Evolutionary conservation across 2,888 invertebrate species (phyloP).

Genomic region (Cyrtodaria siliqua): DNA sequence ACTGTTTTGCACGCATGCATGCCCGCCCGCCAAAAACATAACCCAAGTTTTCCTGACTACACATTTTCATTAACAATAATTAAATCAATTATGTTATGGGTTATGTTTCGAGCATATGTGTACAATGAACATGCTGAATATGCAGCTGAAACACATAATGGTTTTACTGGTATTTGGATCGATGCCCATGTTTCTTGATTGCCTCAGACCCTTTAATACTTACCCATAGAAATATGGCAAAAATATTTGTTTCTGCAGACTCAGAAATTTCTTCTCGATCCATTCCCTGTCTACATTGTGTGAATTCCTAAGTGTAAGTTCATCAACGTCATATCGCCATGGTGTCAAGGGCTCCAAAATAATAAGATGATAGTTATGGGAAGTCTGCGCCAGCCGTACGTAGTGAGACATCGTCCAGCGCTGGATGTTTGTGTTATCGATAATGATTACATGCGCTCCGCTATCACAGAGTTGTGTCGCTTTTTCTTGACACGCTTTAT

Average conservation of each 20-base stretch:
- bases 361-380: conserved; percentile 80
- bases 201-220: no score
- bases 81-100: no score
- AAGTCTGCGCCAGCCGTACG: conserved; percentile 73
- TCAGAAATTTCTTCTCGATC: conserved; percentile 56
- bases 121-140: no score
- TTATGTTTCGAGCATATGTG: no score
- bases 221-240: conserved; percentile 81
- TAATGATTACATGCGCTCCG: conserved; percentile 76
- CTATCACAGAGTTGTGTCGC: conserved; percentile 76
- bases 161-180: no score
- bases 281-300: conserved; percentile 77
- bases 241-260: conserved; percentile 40
- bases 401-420: conserved; percentile 84
- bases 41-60: no score
- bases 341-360: conserved; percentile 83
- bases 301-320: conserved; percentile 76
- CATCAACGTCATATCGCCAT: conserved; percentile 80
- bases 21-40: no score
- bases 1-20: no score
- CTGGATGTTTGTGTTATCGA: conserved; percentile 85
- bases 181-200: no score
- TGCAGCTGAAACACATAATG: no score
- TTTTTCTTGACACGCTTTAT: conserved; percentile 79
- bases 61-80: no score